phyloP scores from a whole-genome alignment of 2,888 invertebrate genomes.

The Volucella zonaria region DNA sequence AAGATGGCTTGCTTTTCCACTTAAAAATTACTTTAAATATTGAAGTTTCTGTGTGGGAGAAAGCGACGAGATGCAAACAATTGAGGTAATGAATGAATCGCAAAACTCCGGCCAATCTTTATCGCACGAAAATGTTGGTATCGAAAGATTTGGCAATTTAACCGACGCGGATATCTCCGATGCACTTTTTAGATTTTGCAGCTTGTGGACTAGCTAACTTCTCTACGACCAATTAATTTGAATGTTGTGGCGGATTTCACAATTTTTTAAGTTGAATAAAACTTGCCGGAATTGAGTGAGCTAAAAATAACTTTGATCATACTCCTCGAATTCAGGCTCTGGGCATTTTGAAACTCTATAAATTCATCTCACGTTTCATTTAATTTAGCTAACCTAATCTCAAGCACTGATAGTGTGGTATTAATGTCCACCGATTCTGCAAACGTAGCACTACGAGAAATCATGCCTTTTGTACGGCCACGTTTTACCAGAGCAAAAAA shows the following conservation, averaged over 20 bases:
- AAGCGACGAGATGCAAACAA: slow-evolving; percentile 17
- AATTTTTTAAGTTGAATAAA: slow-evolving; percentile 5
- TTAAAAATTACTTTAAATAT: slow-evolving; percentile 11
- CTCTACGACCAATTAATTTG: background rate
- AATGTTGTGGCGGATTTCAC: background rate
- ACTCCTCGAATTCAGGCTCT: slow-evolving; percentile 15
- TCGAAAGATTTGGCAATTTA: slow-evolving; percentile 6
- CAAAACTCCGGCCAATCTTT: slow-evolving; percentile 36
- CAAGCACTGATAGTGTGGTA: too few relatives aligned
- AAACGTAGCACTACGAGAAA: too few relatives aligned
- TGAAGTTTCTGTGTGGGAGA: slow-evolving; percentile 4
- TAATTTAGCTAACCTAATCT: too few relatives aligned
- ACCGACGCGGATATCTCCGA: background rate
- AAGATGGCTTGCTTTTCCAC: too few relatives aligned
- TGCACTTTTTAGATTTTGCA: background rate
- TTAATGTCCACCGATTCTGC: too few relatives aligned
- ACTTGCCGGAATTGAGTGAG: background rate
- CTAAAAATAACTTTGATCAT: too few relatives aligned
- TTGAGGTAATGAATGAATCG: slow-evolving; percentile 17
- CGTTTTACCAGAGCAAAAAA: too few relatives aligned
- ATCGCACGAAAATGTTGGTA: slow-evolving; percentile 34
- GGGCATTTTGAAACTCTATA: background rate
- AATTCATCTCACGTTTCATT: too few relatives aligned
- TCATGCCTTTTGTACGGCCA: too few relatives aligned
- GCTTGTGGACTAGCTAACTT: slow-evolving; percentile 35